Percentiles rank a stretch among this genome's conserved stretches.
Conservation (phyloP, 2,888 invertebrate genomes). For the Synergus laeviventris region DNA sequence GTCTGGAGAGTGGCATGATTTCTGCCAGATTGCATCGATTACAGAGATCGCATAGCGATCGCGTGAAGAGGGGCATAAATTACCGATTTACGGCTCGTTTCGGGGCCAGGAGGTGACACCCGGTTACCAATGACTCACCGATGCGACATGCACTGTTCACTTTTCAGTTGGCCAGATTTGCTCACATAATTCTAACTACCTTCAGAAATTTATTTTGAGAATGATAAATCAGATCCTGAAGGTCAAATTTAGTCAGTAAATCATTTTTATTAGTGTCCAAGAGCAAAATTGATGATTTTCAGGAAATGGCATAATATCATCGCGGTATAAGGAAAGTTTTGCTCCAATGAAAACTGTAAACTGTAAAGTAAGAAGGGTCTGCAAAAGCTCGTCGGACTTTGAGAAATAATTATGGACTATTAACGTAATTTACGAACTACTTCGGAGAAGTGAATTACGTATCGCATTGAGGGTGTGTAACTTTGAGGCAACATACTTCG, state of each 20-base stretch:
- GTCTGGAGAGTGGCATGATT: conserved; percentile 48
- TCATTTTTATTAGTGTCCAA: neutral
- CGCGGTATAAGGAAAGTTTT: neutral
- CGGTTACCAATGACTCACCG: conserved; percentile 35
- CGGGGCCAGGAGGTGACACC: conserved; percentile 39
- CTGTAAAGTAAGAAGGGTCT: neutral
- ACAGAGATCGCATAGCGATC: conserved; percentile 43
- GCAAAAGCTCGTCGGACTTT: conserved; percentile 25
- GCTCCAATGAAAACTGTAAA: conserved; percentile 8
- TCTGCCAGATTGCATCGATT: conserved; percentile 55
- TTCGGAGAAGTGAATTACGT: conserved; percentile 32
- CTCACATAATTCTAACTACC: neutral
- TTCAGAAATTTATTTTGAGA: neutral
- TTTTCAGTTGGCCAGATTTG: conserved; percentile 15
- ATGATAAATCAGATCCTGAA: neutral
- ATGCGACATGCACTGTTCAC: conserved; percentile 10
- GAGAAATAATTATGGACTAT: conserved; percentile 37
- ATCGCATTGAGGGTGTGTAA: conserved; percentile 45
- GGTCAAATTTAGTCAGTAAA: neutral
- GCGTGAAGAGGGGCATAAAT: conserved; percentile 49
- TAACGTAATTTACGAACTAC: conserved; percentile 35
- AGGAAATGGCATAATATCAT: neutral
- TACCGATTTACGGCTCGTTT: conserved; percentile 48
- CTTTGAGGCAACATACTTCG: conserved; percentile 48
- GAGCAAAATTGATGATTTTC: neutral